A percentile compares a stretch with the other conserved stretches of the same genome.
Conservation (phyloP, 2,113 vertebrate species). For the Poecilia latipinna region DNA sequence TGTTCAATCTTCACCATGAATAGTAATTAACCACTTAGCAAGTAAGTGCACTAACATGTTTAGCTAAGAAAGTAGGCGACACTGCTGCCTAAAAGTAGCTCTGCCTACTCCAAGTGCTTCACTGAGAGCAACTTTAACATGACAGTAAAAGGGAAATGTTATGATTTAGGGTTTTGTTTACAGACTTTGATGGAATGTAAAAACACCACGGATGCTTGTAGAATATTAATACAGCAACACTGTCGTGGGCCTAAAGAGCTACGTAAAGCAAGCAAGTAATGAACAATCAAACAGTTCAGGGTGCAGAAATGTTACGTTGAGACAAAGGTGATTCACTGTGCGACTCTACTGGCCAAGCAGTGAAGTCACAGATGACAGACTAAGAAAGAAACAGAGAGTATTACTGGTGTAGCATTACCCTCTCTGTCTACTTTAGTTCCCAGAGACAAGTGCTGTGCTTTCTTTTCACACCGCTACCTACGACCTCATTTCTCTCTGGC, state of each 20-base stretch:
- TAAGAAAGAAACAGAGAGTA: background rate
- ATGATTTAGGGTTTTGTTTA: background rate
- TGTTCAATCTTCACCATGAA: background rate
- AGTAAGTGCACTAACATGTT: background rate
- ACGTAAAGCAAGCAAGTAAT: background rate
- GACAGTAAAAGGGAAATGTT: background rate
- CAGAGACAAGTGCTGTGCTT: conserved; percentile 46
- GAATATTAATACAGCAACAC: background rate
- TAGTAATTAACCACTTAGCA: background rate
- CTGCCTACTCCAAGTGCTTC: background rate
- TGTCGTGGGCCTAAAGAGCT: background rate
- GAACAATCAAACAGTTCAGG: background rate
- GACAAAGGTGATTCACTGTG: background rate
- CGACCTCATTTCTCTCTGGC: conserved; percentile 37
- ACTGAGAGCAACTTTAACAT: background rate
- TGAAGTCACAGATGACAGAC: background rate
- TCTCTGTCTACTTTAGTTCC: conserved; percentile 26
- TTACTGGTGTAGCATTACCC: conserved; percentile 20
- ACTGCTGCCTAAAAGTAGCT: background rate
- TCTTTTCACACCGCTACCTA: conserved; percentile 29
- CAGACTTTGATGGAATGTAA: background rate
- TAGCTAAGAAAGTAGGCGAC: background rate
- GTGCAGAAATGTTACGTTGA: background rate
- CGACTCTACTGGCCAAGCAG: background rate
- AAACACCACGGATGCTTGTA: background rate